Conservation (phyloP, 2,797 vertebrate species). For the Prionace glauca region DNA sequence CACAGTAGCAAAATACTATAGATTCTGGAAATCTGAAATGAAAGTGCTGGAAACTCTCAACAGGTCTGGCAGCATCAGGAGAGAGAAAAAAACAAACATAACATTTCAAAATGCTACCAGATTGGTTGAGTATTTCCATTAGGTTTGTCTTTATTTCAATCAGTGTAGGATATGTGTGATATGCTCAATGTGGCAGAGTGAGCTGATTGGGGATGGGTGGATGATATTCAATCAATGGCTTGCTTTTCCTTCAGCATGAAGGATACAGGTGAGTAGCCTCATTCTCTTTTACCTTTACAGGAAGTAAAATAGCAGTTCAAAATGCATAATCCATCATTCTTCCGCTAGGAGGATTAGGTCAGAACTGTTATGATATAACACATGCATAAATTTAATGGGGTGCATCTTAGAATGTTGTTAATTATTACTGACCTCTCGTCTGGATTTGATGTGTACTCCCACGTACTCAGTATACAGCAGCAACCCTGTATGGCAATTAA, state of each 20-base stretch:
- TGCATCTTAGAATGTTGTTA: too few relatives aligned
- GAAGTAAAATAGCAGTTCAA: background rate
- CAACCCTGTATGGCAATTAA: too few relatives aligned
- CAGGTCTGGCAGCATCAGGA: background rate
- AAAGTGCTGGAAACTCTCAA: background rate
- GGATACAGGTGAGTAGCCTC: background rate
- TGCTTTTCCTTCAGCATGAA: background rate
- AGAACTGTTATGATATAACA: background rate
- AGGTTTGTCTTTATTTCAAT: background rate
- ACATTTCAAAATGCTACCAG: background rate
- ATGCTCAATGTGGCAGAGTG: background rate
- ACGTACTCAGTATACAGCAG: too few relatives aligned
- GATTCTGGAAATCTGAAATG: background rate
- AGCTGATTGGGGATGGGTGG: background rate
- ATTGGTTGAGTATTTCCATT: background rate
- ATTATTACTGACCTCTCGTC: too few relatives aligned
- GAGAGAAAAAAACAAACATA: background rate
- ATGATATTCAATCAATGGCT: background rate
- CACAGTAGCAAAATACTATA: background rate
- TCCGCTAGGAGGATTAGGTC: background rate
- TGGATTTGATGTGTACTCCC: too few relatives aligned
- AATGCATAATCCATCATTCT: background rate
- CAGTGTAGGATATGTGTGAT: background rate
- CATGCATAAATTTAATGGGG: too few relatives aligned
- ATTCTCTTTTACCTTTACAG: background rate